Conservation (phyloP, 2,113 vertebrate species). For the Otocyon megalotis region DNA sequence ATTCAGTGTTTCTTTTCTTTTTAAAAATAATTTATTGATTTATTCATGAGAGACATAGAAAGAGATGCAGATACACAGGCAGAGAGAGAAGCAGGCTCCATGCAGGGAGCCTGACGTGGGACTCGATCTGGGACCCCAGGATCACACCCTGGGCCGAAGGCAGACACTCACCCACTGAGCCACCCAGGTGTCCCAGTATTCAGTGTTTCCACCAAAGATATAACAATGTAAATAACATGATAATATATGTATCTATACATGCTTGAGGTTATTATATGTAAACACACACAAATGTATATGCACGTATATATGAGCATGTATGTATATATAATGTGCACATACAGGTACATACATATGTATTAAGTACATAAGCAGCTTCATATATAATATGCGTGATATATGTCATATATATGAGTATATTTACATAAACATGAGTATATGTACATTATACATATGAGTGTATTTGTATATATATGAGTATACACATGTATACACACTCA, state of each 20-base stretch:
- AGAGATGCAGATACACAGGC: no score
- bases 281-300: not conserved
- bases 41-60: no score
- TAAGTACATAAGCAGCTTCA: not conserved
- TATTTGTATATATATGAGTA: not conserved
- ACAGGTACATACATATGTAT: not conserved
- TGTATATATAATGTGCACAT: not conserved
- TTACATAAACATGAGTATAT: not conserved
- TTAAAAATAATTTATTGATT: no score
- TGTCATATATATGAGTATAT: not conserved
- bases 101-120: no score
- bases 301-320: fast-evolving
- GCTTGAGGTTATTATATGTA: not conserved
- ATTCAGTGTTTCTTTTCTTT: not conserved
- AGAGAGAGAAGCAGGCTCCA: no score
- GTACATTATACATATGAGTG: not conserved
- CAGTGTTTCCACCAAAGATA: not conserved
- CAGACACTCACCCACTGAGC: no score
- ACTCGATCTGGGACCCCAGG: no score
- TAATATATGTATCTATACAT: not conserved
- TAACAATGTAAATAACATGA: not conserved
- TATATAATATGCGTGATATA: not conserved
- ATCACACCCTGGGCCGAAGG: no score
- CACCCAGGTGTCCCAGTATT: not conserved
- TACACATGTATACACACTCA: not conserved